Percentiles rank a stretch among this genome's conserved stretches.
Conservation (phyloP, 2,797 vertebrate species). For the Loris lydekkerianus region DNA sequence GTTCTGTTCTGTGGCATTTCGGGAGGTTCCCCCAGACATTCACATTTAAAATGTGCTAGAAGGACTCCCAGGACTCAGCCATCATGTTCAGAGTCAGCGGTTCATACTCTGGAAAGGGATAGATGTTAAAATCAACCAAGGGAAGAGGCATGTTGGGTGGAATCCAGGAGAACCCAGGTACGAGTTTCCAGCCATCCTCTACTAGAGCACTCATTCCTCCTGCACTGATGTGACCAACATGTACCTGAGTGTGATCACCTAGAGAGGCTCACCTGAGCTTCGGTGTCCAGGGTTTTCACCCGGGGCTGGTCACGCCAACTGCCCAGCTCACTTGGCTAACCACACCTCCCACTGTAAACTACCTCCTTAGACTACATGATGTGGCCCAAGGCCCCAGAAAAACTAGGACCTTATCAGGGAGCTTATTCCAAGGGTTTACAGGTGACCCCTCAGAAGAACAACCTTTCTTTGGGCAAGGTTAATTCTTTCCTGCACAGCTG, state of each 20-base stretch:
- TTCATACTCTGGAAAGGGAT: too few relatives aligned
- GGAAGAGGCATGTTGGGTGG: fast-evolving
- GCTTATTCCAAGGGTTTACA: background rate
- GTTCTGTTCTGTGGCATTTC: fast-evolving
- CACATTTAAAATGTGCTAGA: fast-evolving
- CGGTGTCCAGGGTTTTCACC: background rate
- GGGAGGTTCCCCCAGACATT: background rate
- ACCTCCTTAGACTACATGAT: background rate
- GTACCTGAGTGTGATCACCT: background rate
- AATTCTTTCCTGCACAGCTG: background rate
- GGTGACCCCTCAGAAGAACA: background rate
- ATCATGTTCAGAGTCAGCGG: background rate
- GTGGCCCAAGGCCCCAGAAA: background rate
- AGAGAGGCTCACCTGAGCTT: background rate
- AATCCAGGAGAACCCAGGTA: fast-evolving
- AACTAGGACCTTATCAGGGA: background rate
- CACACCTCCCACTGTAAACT: background rate
- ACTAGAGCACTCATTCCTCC: fast-evolving
- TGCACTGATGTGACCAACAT: background rate
- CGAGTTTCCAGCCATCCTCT: background rate
- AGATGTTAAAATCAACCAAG: background rate
- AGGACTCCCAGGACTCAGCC: background rate
- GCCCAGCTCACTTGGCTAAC: background rate
- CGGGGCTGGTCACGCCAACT: background rate
- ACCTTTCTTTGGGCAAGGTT: too few relatives aligned